phyloP scores from a whole-genome alignment of 1,140 invertebrate genomes.

The Asobara japonica region DNA sequence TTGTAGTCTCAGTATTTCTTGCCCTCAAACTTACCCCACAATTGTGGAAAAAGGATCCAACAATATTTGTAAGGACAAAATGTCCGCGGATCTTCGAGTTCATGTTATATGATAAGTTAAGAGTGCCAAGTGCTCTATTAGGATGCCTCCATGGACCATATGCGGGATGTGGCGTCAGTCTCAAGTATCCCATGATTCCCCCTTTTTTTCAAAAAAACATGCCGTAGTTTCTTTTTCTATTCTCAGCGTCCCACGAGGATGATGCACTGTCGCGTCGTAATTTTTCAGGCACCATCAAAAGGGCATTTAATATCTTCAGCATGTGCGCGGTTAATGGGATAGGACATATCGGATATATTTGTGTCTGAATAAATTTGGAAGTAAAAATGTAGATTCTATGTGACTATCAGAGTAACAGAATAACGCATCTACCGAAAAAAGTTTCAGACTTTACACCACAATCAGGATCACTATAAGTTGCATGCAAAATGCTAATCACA shows the following conservation, averaged over 20 bases:
- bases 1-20: too few relatives aligned
- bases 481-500: too few relatives aligned
- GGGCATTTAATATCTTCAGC: constrained; percentile 55
- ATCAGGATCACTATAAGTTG: too few relatives aligned
- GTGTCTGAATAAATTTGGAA: constrained; percentile 21
- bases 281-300: constrained; percentile 37
- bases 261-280: constrained; percentile 26
- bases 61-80: not conserved
- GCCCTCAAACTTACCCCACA: too few relatives aligned
- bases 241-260: constrained; percentile 27
- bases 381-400: too few relatives aligned
- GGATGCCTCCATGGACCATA: constrained; percentile 25
- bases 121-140: constrained; percentile 19
- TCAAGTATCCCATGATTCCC: not conserved
- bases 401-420: too few relatives aligned
- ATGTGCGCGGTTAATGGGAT: constrained; percentile 42
- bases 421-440: not conserved
- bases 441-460: not conserved
- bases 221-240: constrained; percentile 24
- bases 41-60: too few relatives aligned
- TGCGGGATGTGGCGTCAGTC: constrained; percentile 32
- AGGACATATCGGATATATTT: not conserved
- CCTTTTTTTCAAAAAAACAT: constrained; percentile 2
- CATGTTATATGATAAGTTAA: not conserved
- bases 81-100: constrained; percentile 17